A percentile compares a stretch with the other conserved stretches of the same genome.
phyloP scores from a whole-genome alignment of 2,797 vertebrate genomes.

The Neoniphon sammara region DNA sequence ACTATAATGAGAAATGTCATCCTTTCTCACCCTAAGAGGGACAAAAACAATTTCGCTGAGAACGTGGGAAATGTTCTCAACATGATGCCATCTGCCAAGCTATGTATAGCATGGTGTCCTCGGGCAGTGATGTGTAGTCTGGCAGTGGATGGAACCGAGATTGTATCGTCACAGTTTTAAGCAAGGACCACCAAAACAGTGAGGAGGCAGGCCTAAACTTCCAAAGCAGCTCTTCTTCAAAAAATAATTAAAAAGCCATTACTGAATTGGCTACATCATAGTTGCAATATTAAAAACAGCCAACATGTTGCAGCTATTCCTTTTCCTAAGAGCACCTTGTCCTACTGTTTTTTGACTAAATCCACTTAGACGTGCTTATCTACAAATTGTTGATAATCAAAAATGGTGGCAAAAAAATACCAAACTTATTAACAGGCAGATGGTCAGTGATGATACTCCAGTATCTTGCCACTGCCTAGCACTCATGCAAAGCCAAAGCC shows the following conservation, averaged over 20 bases:
- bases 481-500: too few relatives aligned
- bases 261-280: too few relatives aligned
- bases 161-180: conserved; percentile 17
- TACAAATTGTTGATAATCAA: too few relatives aligned
- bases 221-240: too few relatives aligned
- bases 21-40: conserved; percentile 53
- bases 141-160: conserved; percentile 49
- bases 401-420: conserved; percentile 1
- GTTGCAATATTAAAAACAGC: too few relatives aligned
- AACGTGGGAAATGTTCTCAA: conserved; percentile 60
- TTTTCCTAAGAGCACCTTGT: too few relatives aligned
- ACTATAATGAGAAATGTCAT: conserved; percentile 72
- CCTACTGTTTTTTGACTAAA: too few relatives aligned
- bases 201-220: background rate
- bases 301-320: too few relatives aligned
- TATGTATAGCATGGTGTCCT: conserved; percentile 59
- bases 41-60: conserved; percentile 69
- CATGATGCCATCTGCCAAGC: conserved; percentile 52
- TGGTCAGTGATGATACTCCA: background rate
- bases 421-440: background rate
- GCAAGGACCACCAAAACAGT: conserved; percentile 17
- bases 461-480: too few relatives aligned
- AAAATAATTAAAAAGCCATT: too few relatives aligned
- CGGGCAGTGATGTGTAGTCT: conserved; percentile 54
- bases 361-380: too few relatives aligned